These are phyloP conservation scores for Lagodon rhomboides DNA, from an alignment of 2,797 vertebrate species.

Conservation along the genomic window DNA sequence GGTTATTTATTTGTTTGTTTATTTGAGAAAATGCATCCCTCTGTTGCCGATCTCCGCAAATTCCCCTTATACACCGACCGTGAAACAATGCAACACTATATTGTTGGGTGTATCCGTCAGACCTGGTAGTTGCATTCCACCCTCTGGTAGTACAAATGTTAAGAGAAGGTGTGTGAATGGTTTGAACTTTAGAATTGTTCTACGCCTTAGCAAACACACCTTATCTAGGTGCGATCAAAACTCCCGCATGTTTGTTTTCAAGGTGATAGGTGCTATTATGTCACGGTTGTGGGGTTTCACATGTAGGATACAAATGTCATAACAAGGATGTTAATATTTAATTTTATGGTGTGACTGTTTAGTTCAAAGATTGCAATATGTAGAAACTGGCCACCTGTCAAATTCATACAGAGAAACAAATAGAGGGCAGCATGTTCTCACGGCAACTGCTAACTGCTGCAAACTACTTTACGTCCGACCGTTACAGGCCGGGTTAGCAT, in stretches of 20 bases:
- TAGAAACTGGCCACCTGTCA: no score
- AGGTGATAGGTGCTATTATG: neutral
- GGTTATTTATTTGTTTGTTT: neutral
- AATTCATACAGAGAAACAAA: no score
- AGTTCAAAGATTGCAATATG: neutral
- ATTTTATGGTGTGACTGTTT: constrained; percentile 2
- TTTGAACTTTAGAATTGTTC: neutral
- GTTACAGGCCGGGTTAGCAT: no score
- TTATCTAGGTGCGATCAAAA: neutral
- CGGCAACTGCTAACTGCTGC: no score
- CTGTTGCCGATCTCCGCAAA: neutral
- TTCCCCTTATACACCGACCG: neutral
- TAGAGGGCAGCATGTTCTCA: no score
- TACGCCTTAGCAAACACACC: constrained; percentile 48
- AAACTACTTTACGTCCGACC: no score
- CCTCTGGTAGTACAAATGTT: neutral
- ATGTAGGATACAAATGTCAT: neutral
- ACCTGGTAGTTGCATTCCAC: neutral
- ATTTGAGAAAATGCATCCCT: neutral
- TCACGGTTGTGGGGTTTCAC: neutral
- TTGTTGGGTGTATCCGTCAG: neutral
- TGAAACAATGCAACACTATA: neutral
- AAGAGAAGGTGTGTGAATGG: neutral
- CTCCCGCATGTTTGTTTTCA: neutral
- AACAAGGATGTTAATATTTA: constrained; percentile 58